Base-by-base conservation (phyloP, 2,113 vertebrate species). In the Rhombomys opimus region DNA sequence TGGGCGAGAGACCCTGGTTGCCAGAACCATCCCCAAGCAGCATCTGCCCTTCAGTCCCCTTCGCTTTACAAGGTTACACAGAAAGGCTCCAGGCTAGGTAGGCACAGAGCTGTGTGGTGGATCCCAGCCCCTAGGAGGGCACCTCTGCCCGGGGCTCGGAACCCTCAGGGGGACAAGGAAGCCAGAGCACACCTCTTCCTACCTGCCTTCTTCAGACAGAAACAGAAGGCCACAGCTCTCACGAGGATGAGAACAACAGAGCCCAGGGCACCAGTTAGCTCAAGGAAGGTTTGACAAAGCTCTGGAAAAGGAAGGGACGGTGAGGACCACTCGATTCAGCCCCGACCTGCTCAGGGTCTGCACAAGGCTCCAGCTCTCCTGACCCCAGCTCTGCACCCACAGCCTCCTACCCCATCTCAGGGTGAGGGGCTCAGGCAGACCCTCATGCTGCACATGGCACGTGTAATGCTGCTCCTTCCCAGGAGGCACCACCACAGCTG, bases 221-320 rank as follows among this genome's bases (percentile, higher is more conserved):
- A 46, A n/a, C 0, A 38, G 65, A 9, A 2, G 14, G 32, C 63
- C 59, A 18, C 4, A 81, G 15, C 50, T 80, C 38, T 0, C 32
- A n/a, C 9, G 9, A 46, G 3, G 20, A 27, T 30, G 22, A 54
- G 1, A 9, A 32, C 1, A 30, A 52, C 46, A 67, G 65, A 9
- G 38, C 38, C 9, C 17, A 3, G 4, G 78, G 4, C 32, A 81
- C 4, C 9, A 59, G 57, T 57, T 27, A 2, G 15, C 4, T n/a
- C 38, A 11, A 11, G 5, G 7, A 15, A 13, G 12, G 1, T 38
- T n/a, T 6, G 23, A 65, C 61, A 0, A 41, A 25, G n/a, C 14
- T 46, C 84, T 86, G 84, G 63, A 25, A 32, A 67, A 27, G 27
- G 25, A 30, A 46, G 59, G 20, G 30, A 30, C 18, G 7, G 35